Conservation (phyloP, 2,797 vertebrate genomes). For the Enteromius radiatus region DNA sequence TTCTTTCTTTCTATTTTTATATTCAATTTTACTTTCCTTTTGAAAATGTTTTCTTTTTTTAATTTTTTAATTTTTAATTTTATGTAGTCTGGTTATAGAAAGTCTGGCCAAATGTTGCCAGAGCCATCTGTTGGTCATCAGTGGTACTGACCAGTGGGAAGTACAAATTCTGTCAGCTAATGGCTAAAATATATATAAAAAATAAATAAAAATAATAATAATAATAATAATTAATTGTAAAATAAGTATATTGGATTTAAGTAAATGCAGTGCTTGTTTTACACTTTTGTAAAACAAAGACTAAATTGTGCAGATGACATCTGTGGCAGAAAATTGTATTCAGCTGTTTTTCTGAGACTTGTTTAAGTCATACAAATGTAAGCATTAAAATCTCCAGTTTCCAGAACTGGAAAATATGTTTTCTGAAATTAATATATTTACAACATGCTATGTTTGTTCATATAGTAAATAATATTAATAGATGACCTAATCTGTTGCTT, state of each 20-base stretch:
- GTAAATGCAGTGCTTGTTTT: background rate
- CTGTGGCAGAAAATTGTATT: background rate
- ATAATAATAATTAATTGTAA: background rate
- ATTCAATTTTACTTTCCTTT: background rate
- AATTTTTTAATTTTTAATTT: background rate
- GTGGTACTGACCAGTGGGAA: slow-evolving; percentile 41
- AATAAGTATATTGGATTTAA: background rate
- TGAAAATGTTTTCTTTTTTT: background rate
- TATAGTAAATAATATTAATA: slow-evolving; percentile 59
- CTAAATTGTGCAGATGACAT: background rate
- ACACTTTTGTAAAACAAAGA: background rate
- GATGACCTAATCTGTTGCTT: slow-evolving; percentile 45
- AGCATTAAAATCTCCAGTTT: background rate
- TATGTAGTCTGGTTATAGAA: background rate
- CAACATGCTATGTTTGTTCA: background rate
- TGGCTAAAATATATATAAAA: background rate
- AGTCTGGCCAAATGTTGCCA: background rate
- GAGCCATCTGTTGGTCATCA: slow-evolving; percentile 62
- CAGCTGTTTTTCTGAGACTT: background rate
- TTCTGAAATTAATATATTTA: background rate
- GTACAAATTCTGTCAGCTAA: background rate
- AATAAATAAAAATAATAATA: background rate
- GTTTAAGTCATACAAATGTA: background rate
- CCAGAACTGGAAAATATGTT: background rate
- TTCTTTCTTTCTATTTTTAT: too few relatives aligned